Evolutionary conservation across 1,140 invertebrate genomes (phyloP).

Genomic region (Brachionus rubens): DNA sequence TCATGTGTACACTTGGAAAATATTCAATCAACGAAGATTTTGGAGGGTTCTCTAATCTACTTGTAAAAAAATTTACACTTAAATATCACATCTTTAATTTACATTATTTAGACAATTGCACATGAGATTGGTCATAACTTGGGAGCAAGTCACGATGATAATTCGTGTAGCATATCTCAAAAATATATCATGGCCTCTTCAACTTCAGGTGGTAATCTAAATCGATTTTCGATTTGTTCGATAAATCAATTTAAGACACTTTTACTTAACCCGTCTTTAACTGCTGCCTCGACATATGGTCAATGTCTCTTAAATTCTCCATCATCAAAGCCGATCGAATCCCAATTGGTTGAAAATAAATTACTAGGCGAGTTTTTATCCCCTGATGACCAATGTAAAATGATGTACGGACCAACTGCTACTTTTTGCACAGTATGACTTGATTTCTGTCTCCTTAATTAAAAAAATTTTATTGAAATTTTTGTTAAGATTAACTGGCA

Average conservation of each 20-base stretch:
- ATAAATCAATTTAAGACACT: slow-evolving; percentile 2
- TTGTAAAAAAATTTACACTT: neutral
- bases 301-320: slow-evolving; percentile 8
- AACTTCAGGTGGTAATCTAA: neutral
- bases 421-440: slow-evolving; percentile 6
- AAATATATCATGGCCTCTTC: slow-evolving; percentile 25
- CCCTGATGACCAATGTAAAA: slow-evolving; percentile 42
- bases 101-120: slow-evolving; percentile 21
- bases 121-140: slow-evolving; percentile 32
- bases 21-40: slow-evolving; percentile 42
- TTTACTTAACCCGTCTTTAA: neutral
- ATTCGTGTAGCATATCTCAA: neutral
- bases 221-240: slow-evolving; percentile 30
- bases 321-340: neutral
- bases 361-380: neutral
- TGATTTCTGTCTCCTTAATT: neutral
- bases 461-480: neutral
- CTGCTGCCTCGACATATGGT: neutral
- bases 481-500: neutral
- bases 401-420: slow-evolving; percentile 20
- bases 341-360: neutral
- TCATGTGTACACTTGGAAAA: neutral
- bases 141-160: neutral
- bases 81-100: neutral
- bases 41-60: slow-evolving; percentile 18